Conservation (phyloP, 1,140 invertebrate species). For the Helicoverpa zea region DNA sequence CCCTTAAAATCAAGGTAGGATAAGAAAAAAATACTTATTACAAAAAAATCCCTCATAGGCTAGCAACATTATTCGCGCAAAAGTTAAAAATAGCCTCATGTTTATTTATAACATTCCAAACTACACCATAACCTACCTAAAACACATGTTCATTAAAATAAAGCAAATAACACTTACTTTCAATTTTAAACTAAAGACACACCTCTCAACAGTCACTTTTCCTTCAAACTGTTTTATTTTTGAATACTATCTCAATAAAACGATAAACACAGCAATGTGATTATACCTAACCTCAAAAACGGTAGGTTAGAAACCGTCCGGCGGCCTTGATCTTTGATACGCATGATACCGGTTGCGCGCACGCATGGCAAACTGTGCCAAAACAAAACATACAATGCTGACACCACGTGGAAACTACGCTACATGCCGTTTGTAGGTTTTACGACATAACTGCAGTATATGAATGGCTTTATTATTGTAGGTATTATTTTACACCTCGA, state of each 20-base stretch:
- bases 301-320: neutral
- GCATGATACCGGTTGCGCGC: neutral
- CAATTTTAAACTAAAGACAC: neutral
- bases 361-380: neutral
- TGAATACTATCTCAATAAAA: slow-evolving; percentile 1
- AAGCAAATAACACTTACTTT: neutral
- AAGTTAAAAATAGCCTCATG: slow-evolving; percentile 11
- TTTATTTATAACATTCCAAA: slow-evolving; percentile 23
- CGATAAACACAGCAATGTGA: slow-evolving; percentile 10
- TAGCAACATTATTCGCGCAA: slow-evolving; percentile 20
- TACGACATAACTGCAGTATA: no score
- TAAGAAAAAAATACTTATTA: neutral
- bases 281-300: slow-evolving; percentile 20
- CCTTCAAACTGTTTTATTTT: neutral
- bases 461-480: no score
- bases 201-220: neutral
- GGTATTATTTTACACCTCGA: no score
- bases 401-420: no score
- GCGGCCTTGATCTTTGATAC: slow-evolving; percentile 29
- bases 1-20: no score
- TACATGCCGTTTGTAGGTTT: no score
- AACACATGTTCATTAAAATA: neutral
- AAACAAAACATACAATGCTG: neutral
- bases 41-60: neutral
- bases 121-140: neutral